These are phyloP conservation scores for Caenorhabditis brenneri DNA, from an alignment of 1,140 invertebrate genomes.

Conservation along the genomic window DNA sequence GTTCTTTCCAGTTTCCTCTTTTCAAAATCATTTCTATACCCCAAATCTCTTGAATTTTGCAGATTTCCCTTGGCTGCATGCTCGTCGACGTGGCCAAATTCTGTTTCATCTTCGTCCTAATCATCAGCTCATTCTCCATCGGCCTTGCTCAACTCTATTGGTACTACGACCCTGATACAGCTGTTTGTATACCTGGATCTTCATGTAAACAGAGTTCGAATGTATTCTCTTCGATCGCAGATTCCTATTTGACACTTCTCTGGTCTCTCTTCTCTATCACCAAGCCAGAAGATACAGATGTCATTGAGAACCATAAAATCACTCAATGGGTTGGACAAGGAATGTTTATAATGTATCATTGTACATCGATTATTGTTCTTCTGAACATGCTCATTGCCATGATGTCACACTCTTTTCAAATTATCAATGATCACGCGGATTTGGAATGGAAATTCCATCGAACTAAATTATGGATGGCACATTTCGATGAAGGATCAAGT, in stretches of 20 bases:
- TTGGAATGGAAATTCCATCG: constrained; percentile 76
- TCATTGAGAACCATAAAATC: constrained; percentile 61
- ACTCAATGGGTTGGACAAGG: constrained; percentile 65
- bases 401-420: constrained; percentile 76
- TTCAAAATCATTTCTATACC: too few species aligned
- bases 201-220: constrained; percentile 60
- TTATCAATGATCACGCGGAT: constrained; percentile 76
- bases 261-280: constrained; percentile 75
- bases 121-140: constrained; percentile 74
- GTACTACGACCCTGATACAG: constrained; percentile 57
- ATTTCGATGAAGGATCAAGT: constrained; percentile 75
- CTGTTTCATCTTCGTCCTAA: constrained; percentile 74
- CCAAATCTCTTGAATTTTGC: too few species aligned
- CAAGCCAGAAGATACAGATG: constrained; percentile 72
- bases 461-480: constrained; percentile 76
- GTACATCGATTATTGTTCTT: constrained; percentile 75
- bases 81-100: constrained; percentile 75
- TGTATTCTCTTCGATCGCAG: constrained; percentile 71
- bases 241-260: constrained; percentile 74
- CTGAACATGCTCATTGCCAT: constrained; percentile 77
- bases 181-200: constrained; percentile 59
- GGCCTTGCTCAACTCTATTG: constrained; percentile 75
- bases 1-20: too few species aligned
- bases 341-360: constrained; percentile 66
- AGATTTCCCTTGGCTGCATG: constrained; percentile 75